Evolutionary conservation across 2,113 vertebrate genomes (phyloP).

Genomic region (Tympanuchus pallidicinctus): DNA sequence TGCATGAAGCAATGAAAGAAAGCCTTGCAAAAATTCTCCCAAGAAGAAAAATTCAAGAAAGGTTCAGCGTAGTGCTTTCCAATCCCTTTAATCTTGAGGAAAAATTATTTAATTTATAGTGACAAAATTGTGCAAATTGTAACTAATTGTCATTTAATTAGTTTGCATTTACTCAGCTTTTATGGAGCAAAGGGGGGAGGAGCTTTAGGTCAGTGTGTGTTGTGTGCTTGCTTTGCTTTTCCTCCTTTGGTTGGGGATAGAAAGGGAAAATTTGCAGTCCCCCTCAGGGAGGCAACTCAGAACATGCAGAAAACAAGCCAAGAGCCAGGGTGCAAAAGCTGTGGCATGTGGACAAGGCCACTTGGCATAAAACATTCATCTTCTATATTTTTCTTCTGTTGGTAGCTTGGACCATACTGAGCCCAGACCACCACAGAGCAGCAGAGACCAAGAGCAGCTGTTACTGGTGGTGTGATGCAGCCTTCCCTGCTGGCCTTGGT

Average conservation of each 20-base stretch:
- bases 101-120: neutral
- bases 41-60: conserved; percentile 39
- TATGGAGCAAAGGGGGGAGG: neutral
- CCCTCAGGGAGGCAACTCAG: neutral
- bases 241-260: neutral
- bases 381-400: neutral
- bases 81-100: conserved; percentile 34
- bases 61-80: conserved; percentile 2
- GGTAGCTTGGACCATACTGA: neutral
- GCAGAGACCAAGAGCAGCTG: neutral
- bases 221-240: neutral
- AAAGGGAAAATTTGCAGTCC: neutral
- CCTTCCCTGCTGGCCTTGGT: neutral
- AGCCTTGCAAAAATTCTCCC: conserved; percentile 46
- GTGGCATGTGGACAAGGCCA: neutral
- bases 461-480: neutral
- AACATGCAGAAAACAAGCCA: neutral
- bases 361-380: neutral
- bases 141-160: conserved; percentile 13
- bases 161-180: neutral
- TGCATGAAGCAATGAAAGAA: conserved; percentile 12
- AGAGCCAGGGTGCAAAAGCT: neutral
- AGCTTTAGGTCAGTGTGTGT: neutral
- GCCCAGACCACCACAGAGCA: neutral
- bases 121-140: conserved; percentile 57